A percentile compares a stretch with the other conserved stretches of the same genome.
phyloP scores from a whole-genome alignment of 2,113 vertebrate genomes.

The Dromas ardeola region DNA sequence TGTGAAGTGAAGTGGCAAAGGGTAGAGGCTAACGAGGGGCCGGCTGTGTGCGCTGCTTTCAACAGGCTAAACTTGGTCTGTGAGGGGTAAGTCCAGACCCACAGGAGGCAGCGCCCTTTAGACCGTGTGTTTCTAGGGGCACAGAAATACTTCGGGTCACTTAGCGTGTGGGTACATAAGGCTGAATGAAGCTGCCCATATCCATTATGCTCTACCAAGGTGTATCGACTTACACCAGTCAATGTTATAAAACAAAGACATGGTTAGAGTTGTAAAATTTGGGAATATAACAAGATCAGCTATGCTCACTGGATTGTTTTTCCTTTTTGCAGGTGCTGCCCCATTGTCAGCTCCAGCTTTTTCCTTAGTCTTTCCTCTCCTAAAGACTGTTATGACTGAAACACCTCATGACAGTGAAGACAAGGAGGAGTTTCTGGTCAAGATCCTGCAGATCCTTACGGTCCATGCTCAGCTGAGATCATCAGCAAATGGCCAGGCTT shows the following conservation, averaged over 20 bases:
- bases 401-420: slow-evolving; percentile 83
- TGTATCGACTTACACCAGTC: background rate
- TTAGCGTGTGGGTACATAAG: background rate
- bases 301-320: background rate
- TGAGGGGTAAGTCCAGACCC: no score
- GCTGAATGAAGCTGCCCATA: background rate
- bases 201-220: background rate
- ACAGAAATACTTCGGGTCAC: background rate
- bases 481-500: slow-evolving; percentile 19
- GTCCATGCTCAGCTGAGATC: slow-evolving; percentile 89
- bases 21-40: background rate
- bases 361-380: slow-evolving; percentile 91
- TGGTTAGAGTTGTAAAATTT: background rate
- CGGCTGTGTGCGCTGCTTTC: background rate
- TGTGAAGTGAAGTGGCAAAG: background rate
- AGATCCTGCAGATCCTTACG: slow-evolving; percentile 85
- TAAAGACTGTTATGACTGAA: slow-evolving; percentile 87
- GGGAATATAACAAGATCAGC: background rate
- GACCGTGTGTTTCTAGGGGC: background rate
- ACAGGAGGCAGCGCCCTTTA: background rate
- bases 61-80: background rate
- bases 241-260: background rate
- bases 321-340: slow-evolving; percentile 50
- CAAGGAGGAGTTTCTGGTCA: slow-evolving; percentile 80
- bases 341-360: slow-evolving; percentile 80